Evolutionary conservation across 2,888 invertebrate genomes (phyloP).

Genomic region (Drosophila meridiana): DNA sequence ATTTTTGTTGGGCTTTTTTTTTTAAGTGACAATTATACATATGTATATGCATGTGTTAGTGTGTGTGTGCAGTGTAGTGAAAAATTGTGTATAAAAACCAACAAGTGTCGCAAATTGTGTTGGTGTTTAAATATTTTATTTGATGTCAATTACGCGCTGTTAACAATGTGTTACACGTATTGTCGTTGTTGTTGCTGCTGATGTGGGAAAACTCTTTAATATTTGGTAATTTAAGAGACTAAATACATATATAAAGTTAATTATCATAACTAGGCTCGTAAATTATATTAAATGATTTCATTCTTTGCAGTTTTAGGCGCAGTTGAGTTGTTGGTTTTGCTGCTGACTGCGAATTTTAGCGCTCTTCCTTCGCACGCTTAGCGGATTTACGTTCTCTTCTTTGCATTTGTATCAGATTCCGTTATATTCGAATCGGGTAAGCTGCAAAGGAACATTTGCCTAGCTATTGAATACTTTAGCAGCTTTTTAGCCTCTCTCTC

Average conservation of each 20-base stretch:
- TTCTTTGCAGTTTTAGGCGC: background rate
- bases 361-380: background rate
- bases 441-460: background rate
- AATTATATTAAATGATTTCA: background rate
- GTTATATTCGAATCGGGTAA: slow-evolving; percentile 1
- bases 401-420: background rate
- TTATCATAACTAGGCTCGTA: background rate
- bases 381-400: background rate
- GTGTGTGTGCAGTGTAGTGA: background rate
- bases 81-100: background rate
- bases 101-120: slow-evolving; percentile 4
- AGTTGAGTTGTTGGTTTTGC: background rate
- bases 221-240: background rate
- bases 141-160: background rate
- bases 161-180: background rate
- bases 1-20: background rate
- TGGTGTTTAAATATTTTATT: background rate
- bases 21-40: background rate
- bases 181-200: background rate
- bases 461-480: background rate
- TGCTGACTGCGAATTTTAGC: background rate
- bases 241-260: background rate
- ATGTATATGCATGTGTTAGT: background rate
- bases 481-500: background rate
- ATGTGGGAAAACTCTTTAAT: background rate